Evolutionary conservation across 2,113 vertebrate genomes (phyloP).

Genomic region (Anarhynchus alexandrinus): DNA sequence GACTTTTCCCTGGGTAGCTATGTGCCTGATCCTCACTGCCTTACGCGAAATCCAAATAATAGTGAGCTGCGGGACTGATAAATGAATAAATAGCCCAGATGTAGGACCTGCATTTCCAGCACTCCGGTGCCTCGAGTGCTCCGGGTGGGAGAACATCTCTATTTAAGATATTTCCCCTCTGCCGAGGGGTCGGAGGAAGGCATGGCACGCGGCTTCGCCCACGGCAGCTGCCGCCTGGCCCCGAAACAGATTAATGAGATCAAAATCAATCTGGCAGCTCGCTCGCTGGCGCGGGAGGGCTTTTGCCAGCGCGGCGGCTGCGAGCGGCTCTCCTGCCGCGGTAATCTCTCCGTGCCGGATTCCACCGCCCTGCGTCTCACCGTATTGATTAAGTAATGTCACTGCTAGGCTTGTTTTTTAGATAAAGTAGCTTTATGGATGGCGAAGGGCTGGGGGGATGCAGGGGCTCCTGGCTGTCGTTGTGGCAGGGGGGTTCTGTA

Average conservation of each 20-base stretch:
- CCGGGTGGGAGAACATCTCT: neutral
- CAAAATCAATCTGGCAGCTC: slow-evolving; percentile 55
- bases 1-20: neutral
- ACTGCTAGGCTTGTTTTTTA: neutral
- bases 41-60: neutral
- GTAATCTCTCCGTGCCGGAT: neutral
- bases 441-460: neutral
- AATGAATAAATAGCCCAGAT: neutral
- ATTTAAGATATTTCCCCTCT: neutral
- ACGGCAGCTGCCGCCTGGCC: neutral
- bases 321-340: neutral
- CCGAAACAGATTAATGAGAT: slow-evolving; percentile 21
- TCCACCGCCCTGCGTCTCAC: neutral
- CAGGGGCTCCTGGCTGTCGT: neutral
- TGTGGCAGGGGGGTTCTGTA: neutral
- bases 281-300: neutral
- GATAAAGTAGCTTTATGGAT: neutral
- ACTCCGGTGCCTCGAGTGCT: neutral
- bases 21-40: neutral
- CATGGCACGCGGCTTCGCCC: fast-evolving
- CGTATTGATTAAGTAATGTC: slow-evolving; percentile 16
- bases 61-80: neutral
- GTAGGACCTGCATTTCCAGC: neutral
- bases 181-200: neutral
- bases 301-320: neutral